A percentile compares a stretch with the other conserved stretches of the same genome.
phyloP scores from a whole-genome alignment of 2,888 invertebrate genomes.

The Spisula solida region DNA sequence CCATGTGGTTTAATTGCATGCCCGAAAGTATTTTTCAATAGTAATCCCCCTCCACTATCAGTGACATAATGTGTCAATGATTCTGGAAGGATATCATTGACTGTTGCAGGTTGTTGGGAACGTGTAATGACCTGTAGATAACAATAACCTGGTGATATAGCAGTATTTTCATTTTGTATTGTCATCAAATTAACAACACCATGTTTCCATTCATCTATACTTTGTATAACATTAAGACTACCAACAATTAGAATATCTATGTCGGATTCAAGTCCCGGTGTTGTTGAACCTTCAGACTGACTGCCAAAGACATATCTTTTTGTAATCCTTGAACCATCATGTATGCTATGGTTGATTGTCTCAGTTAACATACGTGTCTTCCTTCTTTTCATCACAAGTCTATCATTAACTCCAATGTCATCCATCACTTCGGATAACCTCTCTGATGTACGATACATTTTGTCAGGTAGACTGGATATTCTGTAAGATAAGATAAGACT shows the following conservation, averaged over 20 bases:
- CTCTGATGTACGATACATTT: background rate
- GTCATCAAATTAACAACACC: background rate
- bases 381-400: background rate
- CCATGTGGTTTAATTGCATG: too few species aligned
- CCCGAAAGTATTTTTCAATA: background rate
- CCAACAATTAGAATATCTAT: background rate
- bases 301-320: background rate
- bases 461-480: too few species aligned
- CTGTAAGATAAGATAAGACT: too few species aligned
- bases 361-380: background rate
- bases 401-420: conserved; percentile 22
- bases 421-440: conserved; percentile 6
- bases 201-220: background rate
- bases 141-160: conserved; percentile 22
- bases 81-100: too few species aligned
- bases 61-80: background rate
- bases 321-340: background rate
- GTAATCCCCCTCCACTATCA: background rate
- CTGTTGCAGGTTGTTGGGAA: too few species aligned
- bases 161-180: conserved; percentile 23
- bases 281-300: background rate
- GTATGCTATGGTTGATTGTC: too few species aligned
- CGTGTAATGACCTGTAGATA: background rate
- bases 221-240: background rate
- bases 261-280: background rate